Evolutionary conservation across 92 coral and sea anemone genomes (phyloP).

Genomic region (Zoanthus sociatus): DNA sequence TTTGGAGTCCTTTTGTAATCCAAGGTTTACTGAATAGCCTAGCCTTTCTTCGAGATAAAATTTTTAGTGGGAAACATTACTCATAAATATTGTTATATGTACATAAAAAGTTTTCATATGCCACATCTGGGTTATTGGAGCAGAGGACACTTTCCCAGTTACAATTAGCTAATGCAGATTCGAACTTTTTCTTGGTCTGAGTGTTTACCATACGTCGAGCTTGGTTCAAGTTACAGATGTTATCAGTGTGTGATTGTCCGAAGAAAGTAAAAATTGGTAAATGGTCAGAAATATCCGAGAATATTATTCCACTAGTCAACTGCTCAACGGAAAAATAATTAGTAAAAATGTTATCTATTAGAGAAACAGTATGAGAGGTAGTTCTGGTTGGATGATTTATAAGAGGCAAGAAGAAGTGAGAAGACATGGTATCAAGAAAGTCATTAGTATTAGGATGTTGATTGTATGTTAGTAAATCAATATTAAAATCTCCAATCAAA

Average conservation of each 20-base stretch:
- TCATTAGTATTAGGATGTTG: constrained; percentile 5
- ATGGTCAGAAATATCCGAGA: not conserved
- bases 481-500: not conserved
- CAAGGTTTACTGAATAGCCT: constrained; percentile 46
- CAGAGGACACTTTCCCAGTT: constrained; percentile 6
- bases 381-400: constrained; percentile 13
- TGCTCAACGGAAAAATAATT: not conserved
- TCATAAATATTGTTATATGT: not conserved
- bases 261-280: constrained; percentile 1
- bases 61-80: constrained; percentile 4
- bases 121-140: not conserved
- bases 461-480: not conserved
- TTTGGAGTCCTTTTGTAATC: constrained; percentile 61
- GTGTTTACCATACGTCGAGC: not conserved
- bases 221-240: not conserved
- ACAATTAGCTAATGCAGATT: not conserved
- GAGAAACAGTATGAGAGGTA: not conserved
- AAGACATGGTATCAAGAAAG: constrained; percentile 7
- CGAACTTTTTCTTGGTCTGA: constrained; percentile 11
- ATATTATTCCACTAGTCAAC: not conserved
- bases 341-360: constrained; percentile 3
- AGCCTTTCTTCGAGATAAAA: constrained; percentile 7
- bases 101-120: not conserved
- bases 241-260: not conserved
- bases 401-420: constrained; percentile 5